Evolutionary conservation across 2,888 invertebrate genomes (phyloP), one percentile per base, ranked within the genome.

Genomic region (Mythimna pallens): DNA sequence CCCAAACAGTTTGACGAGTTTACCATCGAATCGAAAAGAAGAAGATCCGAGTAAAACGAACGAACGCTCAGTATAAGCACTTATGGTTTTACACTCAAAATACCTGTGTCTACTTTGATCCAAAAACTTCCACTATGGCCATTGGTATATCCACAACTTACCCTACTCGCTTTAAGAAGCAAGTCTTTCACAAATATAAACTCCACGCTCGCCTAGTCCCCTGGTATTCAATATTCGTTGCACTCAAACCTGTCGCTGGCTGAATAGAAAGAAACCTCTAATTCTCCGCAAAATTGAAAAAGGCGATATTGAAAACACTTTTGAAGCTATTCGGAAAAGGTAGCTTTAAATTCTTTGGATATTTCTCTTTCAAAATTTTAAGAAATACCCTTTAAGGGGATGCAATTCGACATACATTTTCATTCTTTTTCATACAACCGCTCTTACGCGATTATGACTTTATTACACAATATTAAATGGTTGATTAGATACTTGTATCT

Each of bases 141-240:
- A 34, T 9, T 68, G 34, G 4, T 50, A 40, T 17, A 22, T 20
- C 70, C 54, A 59, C 43, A 8, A 20, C 17, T 34, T n/a, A 22
- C 30, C 34, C 34, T 50, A 50, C 17, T 59, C 70, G 63, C 50
- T 65, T 58, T 69, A 64, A 54, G 63, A 55, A 20, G n/a, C 4
- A 62, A 66, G 52, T 57, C 59, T 65, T 73, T 59, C 40, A 67
- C 5, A 54, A 62, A 70, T 55, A 22, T 63, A 55, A 34, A 65
- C 64, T 64, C 50, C 30, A 55, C 47, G 40, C 8, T 25, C 54
- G 58, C 65, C 50, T 69, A 43, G 47, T 81, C 75, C 61, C 73
- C 73, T 65, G 70, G 78, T 81, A 72, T 59, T 77, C 71, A 67
- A 81, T 66, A 68, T 67, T 65, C 61, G 66, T 59, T 81, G 65